Evolutionary conservation across 2,888 invertebrate species (phyloP).

Genomic region (Phragmatobia fuliginosa): DNA sequence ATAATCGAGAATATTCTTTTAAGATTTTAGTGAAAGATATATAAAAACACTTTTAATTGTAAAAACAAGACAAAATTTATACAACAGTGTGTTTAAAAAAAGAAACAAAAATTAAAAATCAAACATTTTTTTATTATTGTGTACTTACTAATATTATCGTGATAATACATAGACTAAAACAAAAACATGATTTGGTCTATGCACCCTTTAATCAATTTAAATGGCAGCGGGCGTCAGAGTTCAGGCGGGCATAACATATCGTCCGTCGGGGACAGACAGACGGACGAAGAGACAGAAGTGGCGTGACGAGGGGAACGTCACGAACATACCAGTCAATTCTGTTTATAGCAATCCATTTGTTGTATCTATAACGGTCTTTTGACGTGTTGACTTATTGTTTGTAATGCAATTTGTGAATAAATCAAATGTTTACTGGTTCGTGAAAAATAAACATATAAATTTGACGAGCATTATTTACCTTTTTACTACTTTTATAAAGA

Average conservation of each 20-base stretch:
- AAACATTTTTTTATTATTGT: too few relatives aligned
- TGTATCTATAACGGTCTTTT: slow-evolving; percentile 30
- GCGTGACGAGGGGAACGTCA: slow-evolving; percentile 67
- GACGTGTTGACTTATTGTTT: slow-evolving; percentile 15
- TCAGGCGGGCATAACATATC: slow-evolving; percentile 69
- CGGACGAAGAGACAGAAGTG: slow-evolving; percentile 43
- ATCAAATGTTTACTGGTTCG: neutral
- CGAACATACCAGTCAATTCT: slow-evolving; percentile 54
- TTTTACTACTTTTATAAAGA: neutral
- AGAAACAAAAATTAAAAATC: too few relatives aligned
- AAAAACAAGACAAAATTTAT: too few relatives aligned
- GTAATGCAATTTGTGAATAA: neutral
- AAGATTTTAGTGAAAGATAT: neutral
- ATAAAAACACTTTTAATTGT: neutral
- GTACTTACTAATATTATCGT: neutral
- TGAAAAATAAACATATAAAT: neutral
- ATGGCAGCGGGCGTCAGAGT: slow-evolving; percentile 59
- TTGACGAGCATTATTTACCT: neutral
- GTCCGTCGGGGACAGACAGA: slow-evolving; percentile 63
- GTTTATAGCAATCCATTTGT: slow-evolving; percentile 53
- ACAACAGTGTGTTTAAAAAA: too few relatives aligned
- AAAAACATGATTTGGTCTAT: slow-evolving; percentile 41
- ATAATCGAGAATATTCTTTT: neutral
- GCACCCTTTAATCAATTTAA: slow-evolving; percentile 63
- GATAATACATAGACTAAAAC: slow-evolving; percentile 20